phyloP scores from a whole-genome alignment of 2,113 vertebrate species.

The Sinosuthora webbiana region DNA sequence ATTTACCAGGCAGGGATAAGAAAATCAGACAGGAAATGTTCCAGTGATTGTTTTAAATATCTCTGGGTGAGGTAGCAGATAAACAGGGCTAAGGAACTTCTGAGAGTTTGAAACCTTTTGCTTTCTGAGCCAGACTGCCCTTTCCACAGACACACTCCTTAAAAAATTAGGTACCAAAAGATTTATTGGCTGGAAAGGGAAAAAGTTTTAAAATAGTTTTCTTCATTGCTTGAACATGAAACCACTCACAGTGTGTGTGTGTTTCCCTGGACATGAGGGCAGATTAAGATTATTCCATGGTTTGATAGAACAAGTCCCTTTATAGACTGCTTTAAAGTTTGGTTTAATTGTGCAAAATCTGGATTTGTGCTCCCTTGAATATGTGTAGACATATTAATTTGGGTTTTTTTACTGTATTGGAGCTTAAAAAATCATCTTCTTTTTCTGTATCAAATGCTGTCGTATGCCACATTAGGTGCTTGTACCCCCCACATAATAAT shows the following conservation, averaged over 20 bases:
- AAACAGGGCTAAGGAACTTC: not conserved
- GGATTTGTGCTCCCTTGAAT: not conserved
- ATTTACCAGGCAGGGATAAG: not conserved
- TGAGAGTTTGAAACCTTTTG: not conserved
- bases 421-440: not conserved
- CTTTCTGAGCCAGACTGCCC: not conserved
- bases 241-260: not conserved
- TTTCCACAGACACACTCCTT: not conserved
- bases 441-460: not conserved
- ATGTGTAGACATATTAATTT: not conserved
- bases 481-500: not conserved
- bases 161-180: constrained; percentile 28
- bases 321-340: not conserved
- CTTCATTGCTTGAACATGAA: constrained; percentile 20
- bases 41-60: not conserved
- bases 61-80: constrained; percentile 9
- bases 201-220: constrained; percentile 4
- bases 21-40: constrained; percentile 8
- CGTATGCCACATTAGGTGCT: not conserved
- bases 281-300: not conserved
- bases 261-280: not conserved
- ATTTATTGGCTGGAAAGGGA: not conserved
- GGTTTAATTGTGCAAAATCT: not conserved
- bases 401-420: not conserved
- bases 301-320: not conserved